A percentile compares a stretch with the other conserved stretches of the same genome.
Conservation (phyloP, 2,113 vertebrate genomes). For the Sylvilagus bachmani region DNA sequence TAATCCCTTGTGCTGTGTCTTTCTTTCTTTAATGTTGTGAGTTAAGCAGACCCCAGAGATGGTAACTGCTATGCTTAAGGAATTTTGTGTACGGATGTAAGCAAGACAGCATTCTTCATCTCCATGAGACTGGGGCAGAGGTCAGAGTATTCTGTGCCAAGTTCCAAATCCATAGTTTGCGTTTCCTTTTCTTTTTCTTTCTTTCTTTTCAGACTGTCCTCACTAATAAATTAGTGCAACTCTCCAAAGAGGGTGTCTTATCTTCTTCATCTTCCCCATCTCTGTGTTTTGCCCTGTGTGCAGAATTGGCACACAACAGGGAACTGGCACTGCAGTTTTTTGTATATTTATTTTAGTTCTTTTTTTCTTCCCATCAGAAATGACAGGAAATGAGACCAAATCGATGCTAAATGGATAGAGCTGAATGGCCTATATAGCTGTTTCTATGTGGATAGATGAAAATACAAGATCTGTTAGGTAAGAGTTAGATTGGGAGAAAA, state of each 20-base stretch:
- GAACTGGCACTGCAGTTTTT: neutral
- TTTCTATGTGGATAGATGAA: neutral
- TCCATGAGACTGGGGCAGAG: neutral
- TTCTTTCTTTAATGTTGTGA: neutral
- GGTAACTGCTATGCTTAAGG: neutral
- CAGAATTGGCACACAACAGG: neutral
- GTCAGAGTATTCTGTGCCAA: neutral
- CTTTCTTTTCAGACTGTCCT: neutral
- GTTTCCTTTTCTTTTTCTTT: conserved; percentile 37
- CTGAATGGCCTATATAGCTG: neutral
- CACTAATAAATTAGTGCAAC: neutral
- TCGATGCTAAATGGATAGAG: neutral
- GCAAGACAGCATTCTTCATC: neutral
- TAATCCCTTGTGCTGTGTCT: neutral
- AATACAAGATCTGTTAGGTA: neutral
- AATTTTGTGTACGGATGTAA: neutral
- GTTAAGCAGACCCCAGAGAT: neutral
- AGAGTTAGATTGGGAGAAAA: neutral
- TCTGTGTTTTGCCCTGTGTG: too few relatives aligned
- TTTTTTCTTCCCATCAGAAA: neutral
- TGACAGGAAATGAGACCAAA: neutral
- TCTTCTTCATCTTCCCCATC: neutral
- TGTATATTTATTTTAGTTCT: neutral
- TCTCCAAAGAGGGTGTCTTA: neutral
- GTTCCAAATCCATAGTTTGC: neutral